These are phyloP conservation scores for Merluccius polli DNA, from an alignment of 2,797 vertebrate genomes.

Conservation along the genomic window DNA sequence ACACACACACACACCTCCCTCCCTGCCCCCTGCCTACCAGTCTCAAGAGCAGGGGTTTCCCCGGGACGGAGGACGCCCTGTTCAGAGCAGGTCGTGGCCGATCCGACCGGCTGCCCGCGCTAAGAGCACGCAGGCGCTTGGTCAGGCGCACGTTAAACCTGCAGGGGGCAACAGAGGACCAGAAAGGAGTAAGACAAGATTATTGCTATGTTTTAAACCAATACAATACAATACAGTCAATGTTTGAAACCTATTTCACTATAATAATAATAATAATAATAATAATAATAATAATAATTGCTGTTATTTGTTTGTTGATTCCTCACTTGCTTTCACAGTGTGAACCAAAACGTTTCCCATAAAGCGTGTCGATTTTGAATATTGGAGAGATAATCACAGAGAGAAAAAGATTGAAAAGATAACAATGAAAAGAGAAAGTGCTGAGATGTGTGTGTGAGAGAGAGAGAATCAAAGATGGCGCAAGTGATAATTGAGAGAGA, in stretches of 20 bases:
- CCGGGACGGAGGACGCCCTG: conserved; percentile 78
- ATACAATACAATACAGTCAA: background rate
- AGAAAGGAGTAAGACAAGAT: background rate
- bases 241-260: background rate
- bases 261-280: background rate
- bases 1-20: too few species aligned
- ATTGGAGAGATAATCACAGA: background rate
- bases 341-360: too few species aligned
- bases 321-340: too few species aligned
- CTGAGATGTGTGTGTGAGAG: background rate
- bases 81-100: conserved; percentile 82
- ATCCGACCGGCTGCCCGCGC: conserved; percentile 81
- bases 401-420: background rate
- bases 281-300: too few species aligned
- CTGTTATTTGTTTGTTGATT: too few species aligned
- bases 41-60: conserved; percentile 78
- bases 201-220: background rate
- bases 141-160: conserved; percentile 93
- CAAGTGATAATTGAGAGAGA: background rate
- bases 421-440: too few species aligned
- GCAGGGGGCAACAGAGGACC: conserved; percentile 32
- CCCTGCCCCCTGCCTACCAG: conserved; percentile 49
- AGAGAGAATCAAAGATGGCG: background rate
- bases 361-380: too few species aligned
- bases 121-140: conserved; percentile 87